These are phyloP conservation scores for Urocitellus parryii DNA, from an alignment of 2,113 vertebrate species.

Conservation along the genomic window DNA sequence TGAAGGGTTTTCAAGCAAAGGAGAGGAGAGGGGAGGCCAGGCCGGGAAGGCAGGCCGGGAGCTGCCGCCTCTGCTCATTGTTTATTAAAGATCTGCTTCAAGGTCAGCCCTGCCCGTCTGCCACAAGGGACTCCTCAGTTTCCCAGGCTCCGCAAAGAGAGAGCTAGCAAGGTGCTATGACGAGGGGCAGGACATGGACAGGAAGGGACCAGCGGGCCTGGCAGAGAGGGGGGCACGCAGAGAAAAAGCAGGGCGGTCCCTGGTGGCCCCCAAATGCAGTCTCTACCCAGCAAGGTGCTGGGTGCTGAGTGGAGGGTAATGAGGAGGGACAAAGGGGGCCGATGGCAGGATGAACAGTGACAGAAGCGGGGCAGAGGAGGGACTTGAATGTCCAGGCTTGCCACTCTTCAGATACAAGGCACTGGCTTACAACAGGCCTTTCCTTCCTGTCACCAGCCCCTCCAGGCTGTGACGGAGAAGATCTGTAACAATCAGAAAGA, in stretches of 20 bases:
- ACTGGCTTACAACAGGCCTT: neutral
- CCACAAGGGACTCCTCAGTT: constrained; percentile 78
- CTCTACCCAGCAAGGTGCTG: neutral
- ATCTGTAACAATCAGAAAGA: neutral
- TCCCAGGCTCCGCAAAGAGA: constrained; percentile 61
- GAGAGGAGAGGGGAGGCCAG: neutral
- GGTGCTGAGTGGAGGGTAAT: neutral
- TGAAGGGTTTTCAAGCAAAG: neutral
- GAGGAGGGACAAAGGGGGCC: neutral
- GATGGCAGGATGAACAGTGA: neutral
- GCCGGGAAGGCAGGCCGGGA: neutral
- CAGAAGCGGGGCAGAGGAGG: neutral
- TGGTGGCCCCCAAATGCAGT: neutral
- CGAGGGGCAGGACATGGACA: neutral
- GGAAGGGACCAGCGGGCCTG: neutral
- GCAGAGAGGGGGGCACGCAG: neutral
- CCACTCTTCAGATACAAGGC: constrained; percentile 10
- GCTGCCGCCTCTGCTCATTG: constrained; percentile 53
- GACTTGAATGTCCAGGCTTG: neutral
- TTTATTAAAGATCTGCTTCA: constrained; percentile 80
- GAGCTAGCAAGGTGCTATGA: neutral
- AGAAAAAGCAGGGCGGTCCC: neutral
- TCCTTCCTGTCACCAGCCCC: neutral
- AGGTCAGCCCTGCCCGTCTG: constrained; percentile 64
- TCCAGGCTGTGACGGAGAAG: neutral